These are phyloP conservation scores for Andrena dorsata DNA, from an alignment of 2,888 invertebrate species.

Conservation along the genomic window DNA sequence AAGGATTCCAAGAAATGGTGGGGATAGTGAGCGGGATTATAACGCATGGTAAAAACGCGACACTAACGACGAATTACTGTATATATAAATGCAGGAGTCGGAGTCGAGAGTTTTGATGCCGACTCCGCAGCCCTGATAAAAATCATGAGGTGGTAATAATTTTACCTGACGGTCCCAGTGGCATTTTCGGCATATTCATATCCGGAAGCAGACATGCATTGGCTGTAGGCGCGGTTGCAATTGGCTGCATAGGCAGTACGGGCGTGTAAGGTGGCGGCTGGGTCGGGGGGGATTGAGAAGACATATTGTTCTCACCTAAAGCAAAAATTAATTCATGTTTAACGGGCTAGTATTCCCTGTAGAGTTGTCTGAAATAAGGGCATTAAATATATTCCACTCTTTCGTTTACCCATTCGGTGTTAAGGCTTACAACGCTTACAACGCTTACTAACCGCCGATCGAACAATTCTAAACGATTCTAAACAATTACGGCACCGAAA, in stretches of 20 bases:
- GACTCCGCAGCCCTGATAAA: too few species aligned
- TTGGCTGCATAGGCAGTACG: constrained; percentile 20
- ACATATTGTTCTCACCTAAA: constrained; percentile 37
- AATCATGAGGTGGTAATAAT: neutral
- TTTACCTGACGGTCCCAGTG: constrained; percentile 41
- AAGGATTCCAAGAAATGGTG: too few species aligned
- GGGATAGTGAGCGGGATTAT: too few species aligned
- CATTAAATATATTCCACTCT: neutral
- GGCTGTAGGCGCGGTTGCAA: constrained; percentile 45
- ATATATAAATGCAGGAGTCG: too few species aligned
- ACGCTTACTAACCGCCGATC: too few species aligned
- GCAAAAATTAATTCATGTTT: neutral
- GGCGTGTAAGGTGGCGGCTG: constrained; percentile 16
- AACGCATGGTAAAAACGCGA: too few species aligned
- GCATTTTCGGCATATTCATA: constrained; percentile 28
- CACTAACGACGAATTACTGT: too few species aligned
- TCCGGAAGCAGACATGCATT: constrained; percentile 21
- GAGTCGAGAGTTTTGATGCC: too few species aligned
- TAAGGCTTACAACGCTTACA: too few species aligned
- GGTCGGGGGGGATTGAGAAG: neutral
- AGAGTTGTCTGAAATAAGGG: neutral
- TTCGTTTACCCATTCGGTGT: neutral
- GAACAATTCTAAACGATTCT: too few species aligned
- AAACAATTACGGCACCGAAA: too few species aligned
- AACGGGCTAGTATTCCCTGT: neutral